phyloP scores from a whole-genome alignment of 2,113 vertebrate species.

The Petromus typicus region DNA sequence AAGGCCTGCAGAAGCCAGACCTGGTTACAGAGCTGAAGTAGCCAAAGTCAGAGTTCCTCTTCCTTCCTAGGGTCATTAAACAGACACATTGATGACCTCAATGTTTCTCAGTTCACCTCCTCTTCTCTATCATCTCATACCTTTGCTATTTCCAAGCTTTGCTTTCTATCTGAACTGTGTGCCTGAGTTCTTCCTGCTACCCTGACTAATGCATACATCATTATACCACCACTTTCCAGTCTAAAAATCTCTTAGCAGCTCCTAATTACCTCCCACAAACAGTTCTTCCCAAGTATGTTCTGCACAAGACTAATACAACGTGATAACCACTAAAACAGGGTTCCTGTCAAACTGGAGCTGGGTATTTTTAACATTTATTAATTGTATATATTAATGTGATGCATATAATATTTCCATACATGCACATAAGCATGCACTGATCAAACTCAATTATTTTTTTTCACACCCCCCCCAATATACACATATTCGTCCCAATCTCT shows the following conservation, averaged over 20 bases:
- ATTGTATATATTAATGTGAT: background rate
- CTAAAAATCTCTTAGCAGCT: conserved; percentile 27
- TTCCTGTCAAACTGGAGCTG: background rate
- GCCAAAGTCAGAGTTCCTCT: background rate
- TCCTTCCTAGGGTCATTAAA: conserved; percentile 30
- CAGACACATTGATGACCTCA: background rate
- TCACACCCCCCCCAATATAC: background rate
- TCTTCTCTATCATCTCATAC: background rate
- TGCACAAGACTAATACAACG: background rate
- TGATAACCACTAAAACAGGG: background rate
- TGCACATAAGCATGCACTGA: background rate
- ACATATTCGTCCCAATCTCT: background rate
- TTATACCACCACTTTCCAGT: background rate
- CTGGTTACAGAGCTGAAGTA: background rate
- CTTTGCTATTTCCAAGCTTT: conserved; percentile 11
- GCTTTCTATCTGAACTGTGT: conserved; percentile 25
- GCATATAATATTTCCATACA: background rate
- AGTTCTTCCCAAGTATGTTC: background rate
- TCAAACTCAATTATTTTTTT: background rate
- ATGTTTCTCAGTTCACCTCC: conserved; percentile 13
- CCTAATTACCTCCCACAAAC: background rate
- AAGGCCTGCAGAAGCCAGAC: background rate
- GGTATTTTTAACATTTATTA: background rate
- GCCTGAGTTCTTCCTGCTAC: background rate
- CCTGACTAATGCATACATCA: background rate